These are phyloP conservation scores for Podargus strigoides DNA, from an alignment of 2,797 vertebrate species.

Conservation along the genomic window DNA sequence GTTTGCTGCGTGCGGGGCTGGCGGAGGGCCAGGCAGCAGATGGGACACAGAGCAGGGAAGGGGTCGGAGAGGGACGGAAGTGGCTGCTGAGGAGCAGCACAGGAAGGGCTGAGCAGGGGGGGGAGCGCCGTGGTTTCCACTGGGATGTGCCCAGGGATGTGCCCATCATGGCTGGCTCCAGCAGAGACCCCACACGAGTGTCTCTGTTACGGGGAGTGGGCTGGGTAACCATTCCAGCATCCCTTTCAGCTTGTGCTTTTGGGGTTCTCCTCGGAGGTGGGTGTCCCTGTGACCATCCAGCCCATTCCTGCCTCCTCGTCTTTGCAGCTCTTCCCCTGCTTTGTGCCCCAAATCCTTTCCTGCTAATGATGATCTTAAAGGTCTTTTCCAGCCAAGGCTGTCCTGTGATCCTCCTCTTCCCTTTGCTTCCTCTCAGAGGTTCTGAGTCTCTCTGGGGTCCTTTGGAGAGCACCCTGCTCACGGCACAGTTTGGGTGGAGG, in stretches of 20 bases:
- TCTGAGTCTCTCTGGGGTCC: rapidly evolving
- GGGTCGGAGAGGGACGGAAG: background rate
- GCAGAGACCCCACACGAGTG: rapidly evolving
- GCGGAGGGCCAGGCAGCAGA: background rate
- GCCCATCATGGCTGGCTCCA: too few relatives aligned
- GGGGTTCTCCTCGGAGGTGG: background rate
- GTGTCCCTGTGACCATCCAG: rapidly evolving
- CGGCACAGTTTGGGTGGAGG: background rate
- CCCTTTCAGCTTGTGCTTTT: background rate
- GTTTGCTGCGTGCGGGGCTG: background rate
- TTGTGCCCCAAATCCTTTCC: background rate
- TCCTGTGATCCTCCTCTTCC: background rate
- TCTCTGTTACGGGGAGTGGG: background rate
- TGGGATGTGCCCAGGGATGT: too few relatives aligned
- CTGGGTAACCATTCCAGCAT: too few relatives aligned
- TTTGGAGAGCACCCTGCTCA: background rate
- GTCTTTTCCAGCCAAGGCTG: too few relatives aligned
- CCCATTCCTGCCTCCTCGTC: background rate
- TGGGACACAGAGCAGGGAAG: background rate
- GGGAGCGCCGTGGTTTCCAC: background rate
- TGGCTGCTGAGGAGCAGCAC: too few relatives aligned
- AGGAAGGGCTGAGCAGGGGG: background rate
- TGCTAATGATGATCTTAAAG: too few relatives aligned
- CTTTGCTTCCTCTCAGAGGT: background rate
- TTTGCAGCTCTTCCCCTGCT: background rate